phyloP scores from a whole-genome alignment of 2,888 invertebrate species.

The Capitulum mitella region DNA sequence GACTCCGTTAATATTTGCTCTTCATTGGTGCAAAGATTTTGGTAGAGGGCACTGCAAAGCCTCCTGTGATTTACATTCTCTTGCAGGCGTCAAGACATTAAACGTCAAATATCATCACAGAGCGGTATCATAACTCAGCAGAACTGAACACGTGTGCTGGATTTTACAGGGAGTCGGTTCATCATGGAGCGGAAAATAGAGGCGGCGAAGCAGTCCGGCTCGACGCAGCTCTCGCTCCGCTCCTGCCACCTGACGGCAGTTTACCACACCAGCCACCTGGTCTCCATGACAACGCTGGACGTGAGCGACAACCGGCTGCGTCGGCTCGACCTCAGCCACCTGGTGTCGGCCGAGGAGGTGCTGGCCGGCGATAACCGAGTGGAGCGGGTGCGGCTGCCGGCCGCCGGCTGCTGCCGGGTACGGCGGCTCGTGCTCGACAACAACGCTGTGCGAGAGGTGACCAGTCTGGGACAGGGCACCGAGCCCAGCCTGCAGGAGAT shows the following conservation, averaged over 20 bases:
- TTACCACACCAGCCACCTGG: background rate
- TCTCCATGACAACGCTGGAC: conserved; percentile 3
- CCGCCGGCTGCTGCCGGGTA: background rate
- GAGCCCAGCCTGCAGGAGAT: background rate
- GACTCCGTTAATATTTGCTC: too few species aligned
- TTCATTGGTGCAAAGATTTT: too few species aligned
- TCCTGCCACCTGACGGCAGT: background rate
- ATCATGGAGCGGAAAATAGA: background rate
- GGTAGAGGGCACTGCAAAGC: too few species aligned
- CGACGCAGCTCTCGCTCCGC: background rate
- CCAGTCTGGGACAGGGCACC: background rate
- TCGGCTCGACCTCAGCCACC: background rate
- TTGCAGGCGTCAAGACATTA: too few species aligned
- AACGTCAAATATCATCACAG: too few species aligned
- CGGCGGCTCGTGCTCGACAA: background rate
- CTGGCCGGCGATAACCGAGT: background rate
- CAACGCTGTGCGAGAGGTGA: background rate
- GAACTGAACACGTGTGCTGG: too few species aligned
- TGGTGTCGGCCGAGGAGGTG: background rate
- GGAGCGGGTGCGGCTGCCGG: background rate
- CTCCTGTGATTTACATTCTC: too few species aligned
- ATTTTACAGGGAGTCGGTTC: background rate
- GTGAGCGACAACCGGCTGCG: background rate
- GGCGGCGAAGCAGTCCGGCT: background rate
- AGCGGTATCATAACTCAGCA: too few species aligned